A percentile compares a stretch with the other conserved stretches of the same genome.
These are phyloP conservation scores for Pseudotriccus pelzelni DNA, from an alignment of 2,797 vertebrate genomes.

Conservation along the genomic window DNA sequence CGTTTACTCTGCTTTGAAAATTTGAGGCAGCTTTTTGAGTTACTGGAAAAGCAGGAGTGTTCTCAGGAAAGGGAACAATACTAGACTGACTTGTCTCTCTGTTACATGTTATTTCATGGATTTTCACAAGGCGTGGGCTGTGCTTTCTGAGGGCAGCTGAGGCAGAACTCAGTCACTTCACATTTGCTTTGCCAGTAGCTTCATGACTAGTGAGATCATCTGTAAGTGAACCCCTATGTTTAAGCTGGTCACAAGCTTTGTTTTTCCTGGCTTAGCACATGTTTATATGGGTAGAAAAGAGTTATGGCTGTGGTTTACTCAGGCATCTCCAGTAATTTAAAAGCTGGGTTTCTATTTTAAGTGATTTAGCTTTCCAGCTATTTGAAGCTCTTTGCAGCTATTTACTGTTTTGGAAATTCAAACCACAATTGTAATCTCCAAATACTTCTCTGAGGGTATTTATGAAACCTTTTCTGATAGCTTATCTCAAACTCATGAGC, in stretches of 20 bases:
- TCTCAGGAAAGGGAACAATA: neutral
- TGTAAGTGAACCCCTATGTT: neutral
- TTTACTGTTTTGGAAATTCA: neutral
- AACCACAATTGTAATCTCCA: neutral
- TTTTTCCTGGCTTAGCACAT: neutral
- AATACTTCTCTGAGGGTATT: neutral
- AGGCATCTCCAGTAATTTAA: neutral
- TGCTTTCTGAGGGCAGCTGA: neutral
- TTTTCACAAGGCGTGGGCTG: neutral
- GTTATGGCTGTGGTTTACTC: neutral
- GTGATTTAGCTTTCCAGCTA: neutral
- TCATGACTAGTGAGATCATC: neutral
- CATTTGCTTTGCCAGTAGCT: neutral
- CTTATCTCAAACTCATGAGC: neutral
- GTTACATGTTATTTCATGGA: neutral
- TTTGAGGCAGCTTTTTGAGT: neutral
- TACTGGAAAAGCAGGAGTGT: neutral
- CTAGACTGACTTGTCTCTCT: accelerated
- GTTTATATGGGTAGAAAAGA: neutral
- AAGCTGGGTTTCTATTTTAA: neutral
- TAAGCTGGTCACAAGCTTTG: accelerated
- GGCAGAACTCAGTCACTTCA: neutral
- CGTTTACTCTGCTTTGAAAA: neutral
- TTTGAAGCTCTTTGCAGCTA: neutral
- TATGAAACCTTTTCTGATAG: neutral